Base-by-base conservation (phyloP, 2,888 invertebrate genomes). In the Sisyra terminalis region DNA sequence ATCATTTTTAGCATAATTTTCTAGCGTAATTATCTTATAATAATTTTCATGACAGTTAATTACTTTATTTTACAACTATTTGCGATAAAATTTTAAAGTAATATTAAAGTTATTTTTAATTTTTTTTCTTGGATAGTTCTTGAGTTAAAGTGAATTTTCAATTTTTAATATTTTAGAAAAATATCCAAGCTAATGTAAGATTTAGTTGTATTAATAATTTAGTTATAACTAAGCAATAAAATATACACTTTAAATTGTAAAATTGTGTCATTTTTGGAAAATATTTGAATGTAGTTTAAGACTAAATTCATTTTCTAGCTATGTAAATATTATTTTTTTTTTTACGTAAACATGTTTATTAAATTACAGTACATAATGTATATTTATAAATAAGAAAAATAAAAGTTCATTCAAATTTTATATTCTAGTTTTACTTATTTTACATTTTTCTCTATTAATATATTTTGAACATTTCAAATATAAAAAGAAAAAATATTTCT, bases 1-100 rank as follows among this genome's bases (percentile, higher is more conserved):
- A 90, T 64, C 90, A 90, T 64, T 90, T 90, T 65, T 89, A 66
- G 62, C 18, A 45, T 44, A 15, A 29, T 31, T 14, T 14, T n/a
- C n/a, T 34, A 34, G 15, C 11, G 11, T 14, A 34, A 34, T n/a
- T 34, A 11, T 8, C 34, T 34, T 34, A 14, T 34, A 8, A 14
- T 14, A n/a, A 34, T 11, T 14, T 14, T 8, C 15, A 15, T 34
- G 15, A 34, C 34, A 34, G 15, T 34, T 34, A n/a, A 7, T 34
- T 34, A n/a, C n/a, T 24, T 24, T 24, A 24, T 24, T 24, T 24
- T 3, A 31, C n/a, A 31, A 31, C 31, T 31, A 31, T 31, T 14
- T 34, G 14, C 34, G 13, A 34, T 32, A 32, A 8, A 13, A 11
- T 14, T 7, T 34, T 7, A 2, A 34, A 34, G 14, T 34, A 6